Base-by-base conservation (phyloP, 2,113 vertebrate species). In the Plestiodon gilberti region DNA sequence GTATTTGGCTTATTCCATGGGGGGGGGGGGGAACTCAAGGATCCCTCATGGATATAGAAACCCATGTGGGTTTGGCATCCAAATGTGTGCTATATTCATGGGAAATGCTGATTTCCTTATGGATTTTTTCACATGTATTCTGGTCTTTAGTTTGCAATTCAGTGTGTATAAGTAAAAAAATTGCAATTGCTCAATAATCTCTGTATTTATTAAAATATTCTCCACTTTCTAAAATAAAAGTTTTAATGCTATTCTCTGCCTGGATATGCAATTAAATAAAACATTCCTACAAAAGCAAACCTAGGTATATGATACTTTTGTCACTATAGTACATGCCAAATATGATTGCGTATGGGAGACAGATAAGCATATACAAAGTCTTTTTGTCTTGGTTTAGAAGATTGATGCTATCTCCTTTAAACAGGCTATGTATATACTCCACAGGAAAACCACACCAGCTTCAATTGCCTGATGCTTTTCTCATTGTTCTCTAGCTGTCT, bases 381-480 rank as follows among this genome's bases (percentile, higher is more conserved):
- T 20, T n/a, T 10, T 61, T 78, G 14, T 43, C 9, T 9, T 80
- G 4, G 43, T 67, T 67, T 6, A 69, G 48, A 77, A 25, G 28
- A 6, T 18, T 77, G 59, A 52, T 33, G n/a, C 62, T 67, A 77
- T 78, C 61, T 77, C 14, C 22, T 67, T 64, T 43, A 57, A 35
- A 62, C 11, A 35, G 13, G 28, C 30, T 84, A 67, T 77, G n/a
- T n/a, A 76, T 73, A 59, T 35, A 18, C 6, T 30, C 35, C 23
- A 30, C 38, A 4, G 23, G 33, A 25, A 85, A 85, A 69, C 83
- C 62, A 23, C 83, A 85, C 22, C 83, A 85, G 74, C 83, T 78
- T 74, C 23, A 57, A 18, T 9, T 8, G 22, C 33, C 33, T 23
- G 38, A 4, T n/a, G 55, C 43, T 69, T 10, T 38, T 84, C 23